Percentiles rank a stretch among this genome's conserved stretches.
Evolutionary conservation across 2,888 invertebrate species (phyloP).

Genomic region (Melinaea marsaeus): DNA sequence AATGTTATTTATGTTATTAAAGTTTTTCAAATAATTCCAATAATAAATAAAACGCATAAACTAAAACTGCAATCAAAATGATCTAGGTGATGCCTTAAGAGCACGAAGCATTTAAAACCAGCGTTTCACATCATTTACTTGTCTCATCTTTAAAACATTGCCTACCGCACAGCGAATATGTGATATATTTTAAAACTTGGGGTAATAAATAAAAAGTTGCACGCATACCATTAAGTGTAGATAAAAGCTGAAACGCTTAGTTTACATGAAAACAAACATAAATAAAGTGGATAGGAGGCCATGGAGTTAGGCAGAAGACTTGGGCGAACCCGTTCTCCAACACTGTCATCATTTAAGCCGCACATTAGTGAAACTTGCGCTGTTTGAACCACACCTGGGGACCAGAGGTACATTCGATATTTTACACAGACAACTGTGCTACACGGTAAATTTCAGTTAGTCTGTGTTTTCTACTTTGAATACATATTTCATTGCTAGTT

Average conservation of each 20-base stretch:
- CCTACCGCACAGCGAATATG: slow-evolving; percentile 26
- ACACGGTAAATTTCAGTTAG: slow-evolving; percentile 58
- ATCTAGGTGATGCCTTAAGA: slow-evolving; percentile 2
- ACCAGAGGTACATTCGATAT: slow-evolving; percentile 58
- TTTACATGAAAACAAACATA: slow-evolving; percentile 27
- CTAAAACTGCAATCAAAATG: not conserved
- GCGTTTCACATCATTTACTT: slow-evolving; percentile 27
- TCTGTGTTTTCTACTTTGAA: slow-evolving; percentile 29
- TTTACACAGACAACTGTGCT: slow-evolving; percentile 58
- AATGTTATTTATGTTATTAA: too few relatives aligned
- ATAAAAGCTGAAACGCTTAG: slow-evolving; percentile 27
- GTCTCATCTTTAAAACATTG: slow-evolving; percentile 31
- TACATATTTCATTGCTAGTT: slow-evolving; percentile 29
- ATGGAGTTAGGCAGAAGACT: slow-evolving; percentile 36
- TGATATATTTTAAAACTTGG: slow-evolving; percentile 28
- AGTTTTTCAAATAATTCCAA: too few relatives aligned
- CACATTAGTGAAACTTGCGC: slow-evolving; percentile 74
- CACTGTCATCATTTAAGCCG: slow-evolving; percentile 74
- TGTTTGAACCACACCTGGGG: slow-evolving; percentile 70
- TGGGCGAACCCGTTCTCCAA: slow-evolving; percentile 52
- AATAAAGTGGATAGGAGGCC: slow-evolving; percentile 34
- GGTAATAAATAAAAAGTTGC: slow-evolving; percentile 29
- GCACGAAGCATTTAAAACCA: slow-evolving; percentile 20
- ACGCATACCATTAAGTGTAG: slow-evolving; percentile 27
- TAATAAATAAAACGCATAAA: not conserved